Conservation (phyloP, 2,797 vertebrate species). For the Oreochromis grahami region DNA sequence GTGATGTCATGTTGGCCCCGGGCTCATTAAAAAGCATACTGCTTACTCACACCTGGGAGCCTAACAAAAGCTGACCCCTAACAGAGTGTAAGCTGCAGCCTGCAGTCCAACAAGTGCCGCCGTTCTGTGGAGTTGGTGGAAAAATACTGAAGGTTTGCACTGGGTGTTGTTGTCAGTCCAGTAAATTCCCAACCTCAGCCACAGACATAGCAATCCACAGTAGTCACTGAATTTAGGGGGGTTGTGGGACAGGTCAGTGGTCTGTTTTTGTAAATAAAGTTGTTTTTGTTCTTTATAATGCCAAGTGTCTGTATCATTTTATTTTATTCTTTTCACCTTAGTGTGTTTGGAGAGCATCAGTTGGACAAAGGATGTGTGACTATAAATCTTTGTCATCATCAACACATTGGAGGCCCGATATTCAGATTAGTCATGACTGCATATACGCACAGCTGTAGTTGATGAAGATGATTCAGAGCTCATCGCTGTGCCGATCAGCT, state of each 20-base stretch:
- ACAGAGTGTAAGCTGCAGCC: neutral
- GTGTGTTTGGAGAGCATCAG: neutral
- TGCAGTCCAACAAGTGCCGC: neutral
- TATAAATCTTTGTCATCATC: neutral
- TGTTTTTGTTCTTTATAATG: constrained; percentile 59
- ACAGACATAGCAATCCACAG: constrained; percentile 61
- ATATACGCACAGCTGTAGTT: neutral
- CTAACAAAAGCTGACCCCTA: neutral
- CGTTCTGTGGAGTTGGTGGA: constrained; percentile 42
- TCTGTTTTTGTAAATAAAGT: constrained; percentile 75
- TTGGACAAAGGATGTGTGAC: neutral
- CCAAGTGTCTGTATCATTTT: constrained; percentile 28
- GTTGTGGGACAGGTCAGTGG: constrained; percentile 58
- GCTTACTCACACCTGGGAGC: neutral
- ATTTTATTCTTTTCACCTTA: constrained; percentile 11
- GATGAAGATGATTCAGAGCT: neutral
- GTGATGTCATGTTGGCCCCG: neutral
- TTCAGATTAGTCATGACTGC: neutral
- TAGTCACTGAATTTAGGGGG: constrained; percentile 48
- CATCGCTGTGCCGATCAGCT: neutral
- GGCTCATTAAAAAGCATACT: neutral
- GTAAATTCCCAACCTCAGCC: constrained; percentile 74
- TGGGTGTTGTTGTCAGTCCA: constrained; percentile 57
- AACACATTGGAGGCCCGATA: neutral
- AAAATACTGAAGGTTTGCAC: constrained; percentile 31